Evolutionary conservation across 2,797 vertebrate species (phyloP).

Genomic region (Ispidina picta): DNA sequence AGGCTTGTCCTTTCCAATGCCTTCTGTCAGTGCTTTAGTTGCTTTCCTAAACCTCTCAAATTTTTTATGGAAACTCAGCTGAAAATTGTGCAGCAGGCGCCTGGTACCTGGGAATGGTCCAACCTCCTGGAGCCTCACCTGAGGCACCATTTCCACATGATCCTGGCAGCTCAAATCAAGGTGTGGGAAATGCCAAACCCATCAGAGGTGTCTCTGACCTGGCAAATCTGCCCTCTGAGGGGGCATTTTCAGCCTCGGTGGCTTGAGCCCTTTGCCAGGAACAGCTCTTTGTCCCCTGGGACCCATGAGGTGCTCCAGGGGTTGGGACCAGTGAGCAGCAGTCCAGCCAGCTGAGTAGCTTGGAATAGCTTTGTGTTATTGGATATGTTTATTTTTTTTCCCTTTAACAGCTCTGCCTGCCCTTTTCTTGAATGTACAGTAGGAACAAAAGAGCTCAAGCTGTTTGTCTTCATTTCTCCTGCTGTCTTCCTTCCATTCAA

Average conservation of each 20-base stretch:
- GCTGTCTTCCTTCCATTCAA: neutral
- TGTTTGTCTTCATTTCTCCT: constrained; percentile 9
- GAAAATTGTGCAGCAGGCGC: accelerated
- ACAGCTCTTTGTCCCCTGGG: neutral
- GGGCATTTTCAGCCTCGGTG: accelerated
- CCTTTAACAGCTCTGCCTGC: neutral
- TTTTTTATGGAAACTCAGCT: accelerated
- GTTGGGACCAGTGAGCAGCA: neutral
- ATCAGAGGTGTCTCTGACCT: accelerated
- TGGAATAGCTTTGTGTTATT: neutral
- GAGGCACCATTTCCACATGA: accelerated
- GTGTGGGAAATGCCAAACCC: neutral
- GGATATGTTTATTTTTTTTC: neutral
- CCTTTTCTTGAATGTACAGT: neutral
- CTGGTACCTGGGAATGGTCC: accelerated
- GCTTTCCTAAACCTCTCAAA: neutral
- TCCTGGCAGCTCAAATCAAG: too few relatives aligned
- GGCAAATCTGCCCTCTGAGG: accelerated
- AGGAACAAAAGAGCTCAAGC: constrained; percentile 16
- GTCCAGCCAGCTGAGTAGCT: accelerated
- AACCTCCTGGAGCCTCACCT: accelerated
- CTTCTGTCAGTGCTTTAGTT: accelerated
- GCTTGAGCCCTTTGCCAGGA: neutral
- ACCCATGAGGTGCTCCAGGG: accelerated
- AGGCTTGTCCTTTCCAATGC: neutral